phyloP scores from a whole-genome alignment of 2,797 vertebrate genomes.

The Acanthornis magna region DNA sequence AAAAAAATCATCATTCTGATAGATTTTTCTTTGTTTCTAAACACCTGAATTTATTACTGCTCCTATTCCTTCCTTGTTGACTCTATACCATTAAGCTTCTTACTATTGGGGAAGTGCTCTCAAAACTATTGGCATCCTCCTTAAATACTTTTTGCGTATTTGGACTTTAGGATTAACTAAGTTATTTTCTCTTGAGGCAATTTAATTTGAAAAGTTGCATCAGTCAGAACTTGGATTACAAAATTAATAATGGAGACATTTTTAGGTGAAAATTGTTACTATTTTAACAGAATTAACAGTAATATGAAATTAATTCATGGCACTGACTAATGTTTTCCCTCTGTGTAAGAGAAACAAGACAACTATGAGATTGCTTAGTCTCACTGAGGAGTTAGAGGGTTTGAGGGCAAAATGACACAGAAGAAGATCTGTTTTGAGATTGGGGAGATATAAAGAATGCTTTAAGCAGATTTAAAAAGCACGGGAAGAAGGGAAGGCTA shows the following conservation, averaged over 20 bases:
- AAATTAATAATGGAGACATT: neutral
- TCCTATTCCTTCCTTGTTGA: neutral
- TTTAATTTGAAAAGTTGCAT: neutral
- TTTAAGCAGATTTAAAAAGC: neutral
- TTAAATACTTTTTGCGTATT: neutral
- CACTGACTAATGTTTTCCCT: neutral
- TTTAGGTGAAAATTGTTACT: neutral
- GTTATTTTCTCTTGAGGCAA: neutral
- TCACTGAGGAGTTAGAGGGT: neutral
- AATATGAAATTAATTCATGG: neutral
- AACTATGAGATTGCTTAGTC: neutral
- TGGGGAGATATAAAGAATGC: neutral
- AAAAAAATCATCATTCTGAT: neutral
- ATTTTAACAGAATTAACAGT: neutral
- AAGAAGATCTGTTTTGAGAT: neutral
- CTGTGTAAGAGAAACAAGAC: neutral
- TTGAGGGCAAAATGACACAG: slow-evolving; percentile 10
- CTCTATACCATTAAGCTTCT: neutral
- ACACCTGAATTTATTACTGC: neutral
- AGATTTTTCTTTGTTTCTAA: neutral
- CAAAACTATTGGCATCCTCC: neutral
- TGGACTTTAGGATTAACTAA: neutral
- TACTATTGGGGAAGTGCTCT: neutral
- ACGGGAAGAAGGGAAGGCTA: neutral
- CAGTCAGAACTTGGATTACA: neutral